Evolutionary conservation across 1,140 invertebrate species (phyloP).

Genomic region (Anastatus disparis): DNA sequence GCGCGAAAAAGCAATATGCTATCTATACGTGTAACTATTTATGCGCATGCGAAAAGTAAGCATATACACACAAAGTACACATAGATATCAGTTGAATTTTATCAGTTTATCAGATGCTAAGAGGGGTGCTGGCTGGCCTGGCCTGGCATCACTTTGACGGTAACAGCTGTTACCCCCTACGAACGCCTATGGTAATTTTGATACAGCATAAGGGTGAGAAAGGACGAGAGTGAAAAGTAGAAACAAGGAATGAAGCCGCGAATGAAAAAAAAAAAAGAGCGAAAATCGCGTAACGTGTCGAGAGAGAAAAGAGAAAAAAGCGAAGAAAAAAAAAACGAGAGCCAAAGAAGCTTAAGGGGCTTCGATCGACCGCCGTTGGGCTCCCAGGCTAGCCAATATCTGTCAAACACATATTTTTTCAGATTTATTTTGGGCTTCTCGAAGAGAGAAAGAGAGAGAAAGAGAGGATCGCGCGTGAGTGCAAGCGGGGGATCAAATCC

Average conservation of each 20-base stretch:
- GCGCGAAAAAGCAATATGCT: conserved; percentile 17
- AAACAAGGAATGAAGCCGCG: conserved; percentile 29
- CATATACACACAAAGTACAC: conserved; percentile 25
- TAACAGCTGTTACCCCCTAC: conserved; percentile 64
- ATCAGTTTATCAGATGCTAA: conserved; percentile 65
- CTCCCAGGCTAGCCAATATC: conserved; percentile 54
- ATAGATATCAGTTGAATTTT: conserved; percentile 44
- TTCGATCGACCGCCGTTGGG: conserved; percentile 43
- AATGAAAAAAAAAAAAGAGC: too few species aligned
- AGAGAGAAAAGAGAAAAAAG: conserved; percentile 23
- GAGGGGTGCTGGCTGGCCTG: conserved; percentile 41
- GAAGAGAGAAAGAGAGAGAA: conserved; percentile 14
- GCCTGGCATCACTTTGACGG: too few species aligned
- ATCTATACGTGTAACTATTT: not conserved
- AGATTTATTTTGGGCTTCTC: conserved; percentile 56
- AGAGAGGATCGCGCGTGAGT: not conserved
- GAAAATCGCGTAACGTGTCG: too few species aligned
- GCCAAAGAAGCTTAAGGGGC: conserved; percentile 18
- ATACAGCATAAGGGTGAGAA: not conserved
- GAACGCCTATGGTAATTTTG: conserved; percentile 63
- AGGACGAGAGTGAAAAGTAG: not conserved
- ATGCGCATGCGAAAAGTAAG: conserved; percentile 36
- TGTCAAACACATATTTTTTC: conserved; percentile 63
- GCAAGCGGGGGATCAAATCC: conserved; percentile 42
- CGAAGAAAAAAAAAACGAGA: conserved; percentile 4